These are phyloP conservation scores for Oostethus manadensis DNA, from an alignment of 2,113 vertebrate genomes.

Conservation along the genomic window DNA sequence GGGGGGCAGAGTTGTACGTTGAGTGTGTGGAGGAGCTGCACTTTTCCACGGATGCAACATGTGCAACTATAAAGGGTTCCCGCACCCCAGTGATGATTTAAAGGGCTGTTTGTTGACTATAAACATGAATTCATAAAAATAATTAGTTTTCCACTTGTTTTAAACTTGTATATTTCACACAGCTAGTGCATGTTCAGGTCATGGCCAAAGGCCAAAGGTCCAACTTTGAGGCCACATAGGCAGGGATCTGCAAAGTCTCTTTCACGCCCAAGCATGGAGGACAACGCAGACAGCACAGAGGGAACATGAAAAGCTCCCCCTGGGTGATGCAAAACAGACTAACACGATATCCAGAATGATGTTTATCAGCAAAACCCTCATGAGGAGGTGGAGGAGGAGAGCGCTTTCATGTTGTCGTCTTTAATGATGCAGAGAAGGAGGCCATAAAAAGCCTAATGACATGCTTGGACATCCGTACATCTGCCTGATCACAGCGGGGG, in stretches of 20 bases:
- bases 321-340: not conserved
- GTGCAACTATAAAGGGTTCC: conserved; percentile 20
- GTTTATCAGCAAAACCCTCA: conserved; percentile 46
- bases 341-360: conserved; percentile 34
- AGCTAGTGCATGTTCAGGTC: not conserved
- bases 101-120: conserved; percentile 10
- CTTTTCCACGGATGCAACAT: conserved; percentile 11
- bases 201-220: too few species aligned
- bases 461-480: conserved; percentile 35
- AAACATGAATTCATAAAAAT: conserved; percentile 7
- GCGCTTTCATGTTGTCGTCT: conserved; percentile 28
- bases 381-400: conserved; percentile 8
- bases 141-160: not conserved
- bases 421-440: conserved; percentile 33
- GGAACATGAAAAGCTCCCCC: not conserved
- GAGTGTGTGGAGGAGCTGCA: not conserved
- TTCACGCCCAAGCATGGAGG: not conserved
- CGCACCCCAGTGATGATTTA: conserved; percentile 17
- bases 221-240: conserved; percentile 18
- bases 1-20: conserved; percentile 49
- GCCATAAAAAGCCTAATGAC: conserved; percentile 46
- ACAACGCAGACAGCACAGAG: conserved; percentile 42
- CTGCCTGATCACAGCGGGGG: conserved; percentile 15
- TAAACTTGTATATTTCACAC: conserved; percentile 10
- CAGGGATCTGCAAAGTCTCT: conserved; percentile 42